Evolutionary conservation across 2,888 invertebrate genomes (phyloP).

Genomic region (Aphodius granarius): DNA sequence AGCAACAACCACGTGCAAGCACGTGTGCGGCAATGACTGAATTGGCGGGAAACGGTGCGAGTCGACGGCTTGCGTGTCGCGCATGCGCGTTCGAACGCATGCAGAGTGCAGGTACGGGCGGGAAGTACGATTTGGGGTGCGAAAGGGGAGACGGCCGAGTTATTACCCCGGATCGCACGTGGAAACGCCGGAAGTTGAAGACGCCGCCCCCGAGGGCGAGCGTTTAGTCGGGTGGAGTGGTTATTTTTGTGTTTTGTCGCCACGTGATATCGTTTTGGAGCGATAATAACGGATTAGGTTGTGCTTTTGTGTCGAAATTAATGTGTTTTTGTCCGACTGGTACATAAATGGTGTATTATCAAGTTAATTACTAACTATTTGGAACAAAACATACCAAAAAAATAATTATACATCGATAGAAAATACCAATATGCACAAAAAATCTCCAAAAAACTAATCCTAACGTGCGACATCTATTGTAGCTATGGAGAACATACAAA

Average conservation of each 20-base stretch:
- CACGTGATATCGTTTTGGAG: not conserved
- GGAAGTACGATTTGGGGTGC: constrained; percentile 15
- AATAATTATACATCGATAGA: no score
- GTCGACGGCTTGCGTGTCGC: constrained; percentile 4
- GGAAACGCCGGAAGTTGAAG: not conserved
- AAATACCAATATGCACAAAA: no score
- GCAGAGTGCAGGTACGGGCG: constrained; percentile 20
- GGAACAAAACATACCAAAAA: no score
- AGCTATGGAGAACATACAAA: no score
- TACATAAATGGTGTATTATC: no score
- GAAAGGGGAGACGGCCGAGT: constrained; percentile 5
- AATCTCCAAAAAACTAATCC: no score
- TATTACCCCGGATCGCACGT: not conserved
- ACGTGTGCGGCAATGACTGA: constrained; percentile 15
- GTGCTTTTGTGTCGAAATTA: constrained; percentile 5
- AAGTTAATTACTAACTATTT: no score
- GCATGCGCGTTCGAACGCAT: not conserved
- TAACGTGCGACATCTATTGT: no score
- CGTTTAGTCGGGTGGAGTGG: not conserved
- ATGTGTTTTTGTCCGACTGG: no score
- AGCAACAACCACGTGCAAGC: constrained; percentile 21
- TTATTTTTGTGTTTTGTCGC: not conserved
- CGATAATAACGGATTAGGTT: not conserved
- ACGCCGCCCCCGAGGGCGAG: not conserved
- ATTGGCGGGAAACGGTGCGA: constrained; percentile 24